A percentile compares a stretch with the other conserved stretches of the same genome.
Conservation (phyloP, 2,888 invertebrate species). For the Syrphus vitripennis region DNA sequence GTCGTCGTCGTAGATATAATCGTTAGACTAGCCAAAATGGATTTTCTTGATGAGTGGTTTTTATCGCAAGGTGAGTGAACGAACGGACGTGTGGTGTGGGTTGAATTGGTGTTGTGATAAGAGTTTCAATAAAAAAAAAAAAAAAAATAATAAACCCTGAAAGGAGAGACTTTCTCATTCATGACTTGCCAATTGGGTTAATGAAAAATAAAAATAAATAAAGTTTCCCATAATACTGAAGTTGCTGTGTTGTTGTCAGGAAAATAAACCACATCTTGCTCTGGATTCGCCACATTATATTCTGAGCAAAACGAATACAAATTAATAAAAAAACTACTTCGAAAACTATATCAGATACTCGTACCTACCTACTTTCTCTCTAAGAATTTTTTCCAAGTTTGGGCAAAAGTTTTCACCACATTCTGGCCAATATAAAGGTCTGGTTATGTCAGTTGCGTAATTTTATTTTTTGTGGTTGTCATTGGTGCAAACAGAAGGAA, state of each 20-base stretch:
- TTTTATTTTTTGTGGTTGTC: conserved; percentile 23
- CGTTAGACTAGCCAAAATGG: conserved; percentile 73
- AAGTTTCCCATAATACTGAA: neutral
- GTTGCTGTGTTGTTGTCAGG: neutral
- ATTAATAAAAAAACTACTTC: neutral
- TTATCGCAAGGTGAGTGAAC: conserved; percentile 79
- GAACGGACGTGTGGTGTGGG: conserved; percentile 72
- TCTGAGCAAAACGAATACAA: neutral
- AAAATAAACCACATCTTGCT: neutral
- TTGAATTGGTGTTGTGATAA: conserved; percentile 47
- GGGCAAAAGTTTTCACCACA: conserved; percentile 27
- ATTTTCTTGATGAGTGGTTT: conserved; percentile 81
- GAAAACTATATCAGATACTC: neutral
- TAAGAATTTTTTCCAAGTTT: conserved; percentile 45
- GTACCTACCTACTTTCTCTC: too few species aligned
- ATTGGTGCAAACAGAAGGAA: conserved; percentile 5
- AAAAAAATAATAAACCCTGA: conserved; percentile 9
- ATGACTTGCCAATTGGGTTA: conserved; percentile 53
- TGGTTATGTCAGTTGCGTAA: conserved; percentile 54
- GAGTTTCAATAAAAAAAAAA: conserved; percentile 8
- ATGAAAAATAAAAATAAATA: conserved; percentile 36
- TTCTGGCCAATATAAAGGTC: conserved; percentile 29
- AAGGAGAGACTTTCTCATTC: conserved; percentile 30
- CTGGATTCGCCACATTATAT: neutral
- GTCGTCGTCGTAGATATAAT: conserved; percentile 35